These are phyloP conservation scores for Harpalus rubripes DNA, from an alignment of 2,888 invertebrate genomes.

Conservation along the genomic window DNA sequence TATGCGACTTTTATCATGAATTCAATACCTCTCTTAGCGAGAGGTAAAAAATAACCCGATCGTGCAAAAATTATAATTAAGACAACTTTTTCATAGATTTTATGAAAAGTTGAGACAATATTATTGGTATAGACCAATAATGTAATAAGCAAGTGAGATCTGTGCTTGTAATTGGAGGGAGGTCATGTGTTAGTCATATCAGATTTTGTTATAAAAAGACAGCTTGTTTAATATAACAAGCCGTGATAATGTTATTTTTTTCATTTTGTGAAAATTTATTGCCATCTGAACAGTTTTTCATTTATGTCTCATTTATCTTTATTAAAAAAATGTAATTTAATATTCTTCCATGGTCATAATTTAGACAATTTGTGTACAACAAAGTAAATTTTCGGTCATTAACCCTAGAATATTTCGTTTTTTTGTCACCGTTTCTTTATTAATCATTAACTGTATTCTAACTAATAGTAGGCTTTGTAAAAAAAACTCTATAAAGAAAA, in stretches of 20 bases:
- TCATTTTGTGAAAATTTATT: neutral
- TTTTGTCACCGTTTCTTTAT: neutral
- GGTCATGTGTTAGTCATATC: no score
- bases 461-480: neutral
- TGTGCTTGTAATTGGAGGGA: no score
- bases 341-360: neutral
- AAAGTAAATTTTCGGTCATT: neutral
- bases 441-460: constrained; percentile 1
- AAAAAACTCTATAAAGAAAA: constrained; percentile 1
- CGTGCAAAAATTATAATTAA: no score
- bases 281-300: neutral
- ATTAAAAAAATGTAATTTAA: neutral
- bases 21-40: no score
- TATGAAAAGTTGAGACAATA: no score
- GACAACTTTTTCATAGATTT: no score
- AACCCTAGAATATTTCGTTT: neutral
- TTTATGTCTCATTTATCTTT: neutral
- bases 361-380: neutral
- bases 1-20: no score
- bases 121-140: no score
- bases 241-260: neutral
- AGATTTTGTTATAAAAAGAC: no score
- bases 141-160: no score
- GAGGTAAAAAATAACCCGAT: no score
- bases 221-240: no score